Conservation (phyloP, 2,888 invertebrate genomes). For the Incurvaria masculella region DNA sequence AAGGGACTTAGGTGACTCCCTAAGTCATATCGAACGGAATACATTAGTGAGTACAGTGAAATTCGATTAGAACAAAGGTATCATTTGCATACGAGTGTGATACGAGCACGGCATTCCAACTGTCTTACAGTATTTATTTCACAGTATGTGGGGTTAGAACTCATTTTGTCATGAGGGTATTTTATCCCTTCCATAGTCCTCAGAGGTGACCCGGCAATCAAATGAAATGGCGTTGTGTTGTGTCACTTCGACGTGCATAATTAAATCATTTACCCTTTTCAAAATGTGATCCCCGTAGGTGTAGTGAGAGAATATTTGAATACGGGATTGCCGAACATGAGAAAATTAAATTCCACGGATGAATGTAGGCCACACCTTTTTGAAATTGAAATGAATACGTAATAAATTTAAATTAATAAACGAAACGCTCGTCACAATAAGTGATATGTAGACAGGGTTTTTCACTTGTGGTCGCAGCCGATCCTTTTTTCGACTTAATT, state of each 20-base stretch:
- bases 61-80: slow-evolving; percentile 48
- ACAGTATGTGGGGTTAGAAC: not conserved
- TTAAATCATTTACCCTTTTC: slow-evolving; percentile 41
- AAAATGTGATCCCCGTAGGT: slow-evolving; percentile 18
- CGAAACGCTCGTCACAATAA: too few relatives aligned
- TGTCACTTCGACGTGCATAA: slow-evolving; percentile 36
- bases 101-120: not conserved
- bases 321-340: slow-evolving; percentile 1
- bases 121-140: not conserved
- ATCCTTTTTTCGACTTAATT: too few relatives aligned
- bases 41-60: slow-evolving; percentile 35
- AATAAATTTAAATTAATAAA: not conserved
- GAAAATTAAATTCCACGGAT: slow-evolving; percentile 1
- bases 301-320: not conserved
- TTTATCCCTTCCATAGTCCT: not conserved
- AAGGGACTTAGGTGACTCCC: slow-evolving; percentile 20
- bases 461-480: too few relatives aligned
- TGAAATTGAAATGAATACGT: not conserved
- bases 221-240: slow-evolving; percentile 39
- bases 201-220: slow-evolving; percentile 30
- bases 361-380: not conserved
- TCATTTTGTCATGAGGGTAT: not conserved
- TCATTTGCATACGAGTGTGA: slow-evolving; percentile 50
- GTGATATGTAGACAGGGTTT: too few relatives aligned
- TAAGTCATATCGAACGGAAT: slow-evolving; percentile 31